These are phyloP conservation scores for Sebastes trivittatus DNA, from an alignment of 2,797 vertebrate genomes.

Conservation along the genomic window DNA sequence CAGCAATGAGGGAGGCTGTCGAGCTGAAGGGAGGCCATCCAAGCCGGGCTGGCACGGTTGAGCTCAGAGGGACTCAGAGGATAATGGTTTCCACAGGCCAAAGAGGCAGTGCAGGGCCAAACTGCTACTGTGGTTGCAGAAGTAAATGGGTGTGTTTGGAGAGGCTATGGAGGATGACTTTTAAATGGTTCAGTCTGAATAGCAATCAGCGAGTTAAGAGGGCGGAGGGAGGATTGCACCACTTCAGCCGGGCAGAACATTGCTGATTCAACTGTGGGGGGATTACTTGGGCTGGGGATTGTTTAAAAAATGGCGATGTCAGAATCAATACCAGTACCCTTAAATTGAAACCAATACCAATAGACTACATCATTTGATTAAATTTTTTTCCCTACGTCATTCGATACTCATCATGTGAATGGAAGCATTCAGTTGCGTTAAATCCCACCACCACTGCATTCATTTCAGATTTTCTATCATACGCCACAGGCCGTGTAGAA, in stretches of 20 bases:
- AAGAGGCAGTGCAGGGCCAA: constrained; percentile 7
- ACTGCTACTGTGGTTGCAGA: constrained; percentile 5
- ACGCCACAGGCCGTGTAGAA: too few species aligned
- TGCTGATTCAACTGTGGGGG: neutral
- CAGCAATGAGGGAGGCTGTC: constrained; percentile 29
- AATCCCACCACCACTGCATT: too few species aligned
- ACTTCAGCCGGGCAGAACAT: neutral
- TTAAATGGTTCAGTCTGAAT: constrained; percentile 14
- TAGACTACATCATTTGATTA: too few species aligned
- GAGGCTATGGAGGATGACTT: constrained; percentile 1
- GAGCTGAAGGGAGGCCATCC: constrained; percentile 22
- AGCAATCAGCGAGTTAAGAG: neutral
- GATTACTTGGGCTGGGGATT: neutral
- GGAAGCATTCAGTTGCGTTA: too few species aligned
- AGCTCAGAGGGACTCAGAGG: neutral
- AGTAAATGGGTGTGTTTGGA: constrained; percentile 5
- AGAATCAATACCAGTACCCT: too few species aligned
- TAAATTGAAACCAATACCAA: too few species aligned
- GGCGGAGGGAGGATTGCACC: neutral
- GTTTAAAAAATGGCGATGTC: too few species aligned
- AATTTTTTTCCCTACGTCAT: too few species aligned
- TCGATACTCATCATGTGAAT: too few species aligned
- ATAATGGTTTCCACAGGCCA: neutral
- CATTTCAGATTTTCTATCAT: too few species aligned
- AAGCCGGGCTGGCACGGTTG: constrained; percentile 4